These are phyloP conservation scores for Pelodytes ibericus DNA, from an alignment of 2,797 vertebrate species.

Conservation along the genomic window DNA sequence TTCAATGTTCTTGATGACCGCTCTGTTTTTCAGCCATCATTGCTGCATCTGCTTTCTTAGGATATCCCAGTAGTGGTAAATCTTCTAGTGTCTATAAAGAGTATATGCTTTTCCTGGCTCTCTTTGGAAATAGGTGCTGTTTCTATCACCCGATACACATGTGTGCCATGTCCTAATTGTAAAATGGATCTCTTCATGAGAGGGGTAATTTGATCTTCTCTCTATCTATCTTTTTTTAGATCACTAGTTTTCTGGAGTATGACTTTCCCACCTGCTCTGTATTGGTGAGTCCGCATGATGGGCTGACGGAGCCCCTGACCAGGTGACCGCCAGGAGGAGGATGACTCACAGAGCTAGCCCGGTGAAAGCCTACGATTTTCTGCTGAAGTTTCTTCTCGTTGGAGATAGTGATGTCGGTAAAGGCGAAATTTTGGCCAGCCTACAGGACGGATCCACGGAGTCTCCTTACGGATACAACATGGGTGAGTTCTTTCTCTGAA, in stretches of 20 bases:
- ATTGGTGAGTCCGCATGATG: slow-evolving; percentile 18
- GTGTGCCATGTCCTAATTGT: too few relatives aligned
- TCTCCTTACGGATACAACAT: slow-evolving; percentile 79
- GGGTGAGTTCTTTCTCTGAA: slow-evolving; percentile 67
- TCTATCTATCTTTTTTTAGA: background rate
- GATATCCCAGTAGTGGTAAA: too few relatives aligned
- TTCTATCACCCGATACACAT: too few relatives aligned
- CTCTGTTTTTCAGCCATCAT: too few relatives aligned
- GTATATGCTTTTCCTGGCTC: too few relatives aligned
- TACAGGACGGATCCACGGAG: slow-evolving; percentile 77
- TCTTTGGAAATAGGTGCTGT: too few relatives aligned
- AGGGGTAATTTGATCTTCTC: too few relatives aligned
- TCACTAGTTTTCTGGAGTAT: slow-evolving; percentile 10
- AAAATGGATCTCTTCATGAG: too few relatives aligned
- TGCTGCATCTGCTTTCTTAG: too few relatives aligned
- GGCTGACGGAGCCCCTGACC: too few relatives aligned
- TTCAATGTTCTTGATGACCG: too few relatives aligned
- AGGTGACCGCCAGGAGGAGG: slow-evolving; percentile 58
- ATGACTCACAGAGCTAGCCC: slow-evolving; percentile 78
- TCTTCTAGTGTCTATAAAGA: too few relatives aligned
- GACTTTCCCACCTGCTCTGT: background rate
- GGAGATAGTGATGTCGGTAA: slow-evolving; percentile 83
- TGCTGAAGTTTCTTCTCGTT: slow-evolving; percentile 79
- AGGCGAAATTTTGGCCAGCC: slow-evolving; percentile 80
- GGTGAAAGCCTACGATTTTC: slow-evolving; percentile 77